phyloP scores from a whole-genome alignment of 2,113 vertebrate species.

The Geococcyx californianus region DNA sequence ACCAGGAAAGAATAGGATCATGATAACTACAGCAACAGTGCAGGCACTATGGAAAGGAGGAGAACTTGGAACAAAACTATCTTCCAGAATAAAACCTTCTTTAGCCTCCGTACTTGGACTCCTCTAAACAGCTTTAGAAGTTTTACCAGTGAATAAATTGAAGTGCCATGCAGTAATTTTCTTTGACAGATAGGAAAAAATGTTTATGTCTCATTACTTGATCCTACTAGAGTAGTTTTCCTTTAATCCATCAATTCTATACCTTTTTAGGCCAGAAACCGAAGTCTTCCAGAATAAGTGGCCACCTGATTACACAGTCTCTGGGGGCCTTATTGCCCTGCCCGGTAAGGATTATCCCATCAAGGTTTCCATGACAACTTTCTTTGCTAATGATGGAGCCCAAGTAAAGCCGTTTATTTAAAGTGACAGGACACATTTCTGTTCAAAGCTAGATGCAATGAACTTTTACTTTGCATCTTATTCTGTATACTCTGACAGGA shows the following conservation, averaged over 20 bases:
- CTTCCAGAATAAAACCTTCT: background rate
- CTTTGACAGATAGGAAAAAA: background rate
- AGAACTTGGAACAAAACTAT: conserved; percentile 14
- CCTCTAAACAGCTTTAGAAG: background rate
- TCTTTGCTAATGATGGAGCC: background rate
- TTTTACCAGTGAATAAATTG: conserved; percentile 5
- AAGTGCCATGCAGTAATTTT: background rate
- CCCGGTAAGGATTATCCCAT: background rate
- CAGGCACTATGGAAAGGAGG: background rate
- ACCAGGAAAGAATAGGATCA: background rate
- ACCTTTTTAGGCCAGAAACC: background rate
- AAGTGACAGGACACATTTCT: background rate
- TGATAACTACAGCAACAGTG: background rate
- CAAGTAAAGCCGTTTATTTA: background rate
- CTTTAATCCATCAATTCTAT: background rate
- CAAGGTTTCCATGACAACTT: conserved; percentile 41
- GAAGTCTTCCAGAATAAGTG: background rate
- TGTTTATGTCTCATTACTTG: background rate
- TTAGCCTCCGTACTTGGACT: background rate
- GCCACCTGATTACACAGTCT: background rate
- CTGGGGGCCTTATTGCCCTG: background rate
- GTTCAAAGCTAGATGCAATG: background rate
- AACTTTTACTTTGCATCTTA: background rate
- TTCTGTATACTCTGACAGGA: background rate
- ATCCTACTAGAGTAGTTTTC: background rate